Evolutionary conservation across 2,797 vertebrate genomes (phyloP).

Genomic region (Scyliorhinus canicula): DNA sequence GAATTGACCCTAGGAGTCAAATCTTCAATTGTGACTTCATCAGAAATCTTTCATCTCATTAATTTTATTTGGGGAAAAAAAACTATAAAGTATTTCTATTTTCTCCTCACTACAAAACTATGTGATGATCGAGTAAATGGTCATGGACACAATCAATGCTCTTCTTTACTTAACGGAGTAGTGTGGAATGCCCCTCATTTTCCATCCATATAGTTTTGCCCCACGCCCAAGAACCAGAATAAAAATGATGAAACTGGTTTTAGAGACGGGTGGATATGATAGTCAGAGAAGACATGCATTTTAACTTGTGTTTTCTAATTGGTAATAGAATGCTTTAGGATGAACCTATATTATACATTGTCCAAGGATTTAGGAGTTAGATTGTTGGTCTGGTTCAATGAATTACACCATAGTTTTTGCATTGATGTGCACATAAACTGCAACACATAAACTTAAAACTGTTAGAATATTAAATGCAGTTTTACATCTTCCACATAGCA

Average conservation of each 20-base stretch:
- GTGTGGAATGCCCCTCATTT: not conserved
- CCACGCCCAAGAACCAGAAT: not conserved
- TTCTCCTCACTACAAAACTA: not conserved
- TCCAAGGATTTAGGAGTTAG: not conserved
- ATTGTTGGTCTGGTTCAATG: not conserved
- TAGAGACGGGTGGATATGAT: not conserved
- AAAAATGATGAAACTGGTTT: not conserved
- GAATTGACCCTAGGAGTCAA: not conserved
- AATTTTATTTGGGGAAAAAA: conserved; percentile 25
- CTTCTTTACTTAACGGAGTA: not conserved
- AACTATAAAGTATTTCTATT: not conserved
- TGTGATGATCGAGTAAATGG: not conserved
- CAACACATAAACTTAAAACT: no score
- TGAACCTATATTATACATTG: not conserved
- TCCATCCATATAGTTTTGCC: not conserved
- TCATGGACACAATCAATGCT: not conserved
- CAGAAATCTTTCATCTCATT: not conserved
- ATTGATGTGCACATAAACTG: not conserved
- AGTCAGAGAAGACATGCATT: not conserved
- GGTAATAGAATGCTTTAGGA: not conserved
- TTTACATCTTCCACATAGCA: not conserved
- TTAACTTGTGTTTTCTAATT: not conserved
- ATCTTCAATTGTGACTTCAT: not conserved
- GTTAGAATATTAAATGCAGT: not conserved
- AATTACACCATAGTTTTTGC: not conserved